Evolutionary conservation across 2,888 invertebrate species (phyloP).

Genomic region (Eutolmus rufibarbis): DNA sequence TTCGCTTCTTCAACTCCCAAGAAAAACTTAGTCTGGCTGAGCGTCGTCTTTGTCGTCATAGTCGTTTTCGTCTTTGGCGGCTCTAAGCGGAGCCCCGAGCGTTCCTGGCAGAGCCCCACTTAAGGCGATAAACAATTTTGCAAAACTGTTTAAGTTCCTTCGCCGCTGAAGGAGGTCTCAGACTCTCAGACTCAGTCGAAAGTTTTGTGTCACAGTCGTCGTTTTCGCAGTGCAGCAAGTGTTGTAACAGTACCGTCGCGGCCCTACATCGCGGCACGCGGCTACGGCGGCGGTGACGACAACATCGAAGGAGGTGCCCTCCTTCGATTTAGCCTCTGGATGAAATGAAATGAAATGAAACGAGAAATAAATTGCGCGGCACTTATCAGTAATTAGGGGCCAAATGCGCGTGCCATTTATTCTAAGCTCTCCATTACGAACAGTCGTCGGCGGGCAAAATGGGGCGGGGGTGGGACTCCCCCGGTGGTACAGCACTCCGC

Average conservation of each 20-base stretch:
- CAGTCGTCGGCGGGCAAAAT: constrained; percentile 14
- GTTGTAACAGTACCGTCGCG: background rate
- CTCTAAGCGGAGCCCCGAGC: background rate
- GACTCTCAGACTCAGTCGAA: background rate
- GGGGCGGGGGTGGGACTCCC: background rate
- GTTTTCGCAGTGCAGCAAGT: background rate
- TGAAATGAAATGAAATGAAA: constrained; percentile 31
- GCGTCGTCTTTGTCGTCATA: background rate
- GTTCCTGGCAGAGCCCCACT: background rate
- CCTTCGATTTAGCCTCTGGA: constrained; percentile 1
- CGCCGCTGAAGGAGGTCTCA: background rate
- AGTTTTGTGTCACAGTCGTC: background rate
- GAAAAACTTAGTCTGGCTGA: background rate
- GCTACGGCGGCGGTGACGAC: background rate
- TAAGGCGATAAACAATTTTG: background rate
- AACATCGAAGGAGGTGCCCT: background rate
- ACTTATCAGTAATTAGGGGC: constrained; percentile 43
- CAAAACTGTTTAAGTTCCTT: background rate
- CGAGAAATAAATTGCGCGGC: constrained; percentile 43
- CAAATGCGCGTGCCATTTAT: constrained; percentile 44
- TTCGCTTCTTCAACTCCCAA: background rate
- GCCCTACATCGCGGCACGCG: background rate
- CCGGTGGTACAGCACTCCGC: background rate
- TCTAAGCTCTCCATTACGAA: constrained; percentile 42
- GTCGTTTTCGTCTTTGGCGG: background rate